Base-by-base conservation (phyloP, 2,797 vertebrate genomes). In the Chloroceryle amazona region DNA sequence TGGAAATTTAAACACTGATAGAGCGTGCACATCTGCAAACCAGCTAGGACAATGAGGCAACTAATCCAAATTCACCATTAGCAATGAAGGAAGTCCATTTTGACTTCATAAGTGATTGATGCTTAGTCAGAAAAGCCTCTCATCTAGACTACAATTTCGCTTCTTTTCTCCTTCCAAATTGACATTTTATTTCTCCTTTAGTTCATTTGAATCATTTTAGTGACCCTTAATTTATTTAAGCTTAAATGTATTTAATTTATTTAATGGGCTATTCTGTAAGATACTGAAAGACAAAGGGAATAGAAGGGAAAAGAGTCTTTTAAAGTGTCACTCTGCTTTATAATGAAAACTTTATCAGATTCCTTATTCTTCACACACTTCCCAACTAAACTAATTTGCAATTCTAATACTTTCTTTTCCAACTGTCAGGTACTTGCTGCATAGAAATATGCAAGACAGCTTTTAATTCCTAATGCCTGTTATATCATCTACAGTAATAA, bases 111-210 rank as follows among this genome's bases (percentile, higher is more conserved):
- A 76, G 16, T 67, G 41, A 81, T 37, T 73, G 63, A 13, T 81
- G 14, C 33, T 60, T 52, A 79, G 65, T 85, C 54, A 75, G 41
- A 83, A 94, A 76, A 90, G 2, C 19, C 8, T 60, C 72, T 72
- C 55, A 61, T 75, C 33, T 41, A 60, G 47, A 73, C 39, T 35
- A 66, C 1, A 8, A 35, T 80, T 90, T 89, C 11, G 13, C 9
- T 28, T 88, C 76, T 71, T 91, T 82, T 23, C 37, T 54, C 35
- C 37, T 96, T 84, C 16, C 29, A 82, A 49, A 92, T 6, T 39
- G 76, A 35, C 28, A 16, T 90, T 91, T 95, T 90, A 90, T 91
- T 96, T 96, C 80, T 92, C 55, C 25, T 92, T 86, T 79, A 74
- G 33, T 65, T 92, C 70, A 26, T 57, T 37, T 80, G 66, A 91